Percentiles rank a stretch among this genome's conserved stretches.
These are phyloP conservation scores for Erpobdella octoculata DNA, from an alignment of 2,888 invertebrate species.

Conservation along the genomic window DNA sequence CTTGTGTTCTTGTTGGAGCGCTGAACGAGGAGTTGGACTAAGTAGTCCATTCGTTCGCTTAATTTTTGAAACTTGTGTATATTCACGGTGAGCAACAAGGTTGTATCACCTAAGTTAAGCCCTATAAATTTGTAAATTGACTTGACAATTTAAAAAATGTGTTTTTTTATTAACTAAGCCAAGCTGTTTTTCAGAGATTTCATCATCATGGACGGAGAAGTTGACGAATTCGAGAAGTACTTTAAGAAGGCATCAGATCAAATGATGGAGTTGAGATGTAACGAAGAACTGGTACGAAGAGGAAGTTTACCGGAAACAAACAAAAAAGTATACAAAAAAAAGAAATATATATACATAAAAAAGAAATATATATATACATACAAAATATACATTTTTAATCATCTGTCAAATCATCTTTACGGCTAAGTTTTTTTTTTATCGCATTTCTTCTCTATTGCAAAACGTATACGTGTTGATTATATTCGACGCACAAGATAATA, in stretches of 20 bases:
- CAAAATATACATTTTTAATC: too few relatives aligned
- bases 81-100: too few relatives aligned
- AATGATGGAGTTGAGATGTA: neutral
- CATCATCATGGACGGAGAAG: slow-evolving; percentile 13
- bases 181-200: neutral
- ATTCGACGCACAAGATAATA: too few relatives aligned
- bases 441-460: too few relatives aligned
- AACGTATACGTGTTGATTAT: too few relatives aligned
- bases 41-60: neutral
- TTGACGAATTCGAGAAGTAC: slow-evolving; percentile 30
- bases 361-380: too few relatives aligned
- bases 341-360: too few relatives aligned
- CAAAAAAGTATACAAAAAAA: slow-evolving; percentile 7
- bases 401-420: too few relatives aligned
- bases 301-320: slow-evolving; percentile 7
- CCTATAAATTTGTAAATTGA: neutral
- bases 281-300: neutral
- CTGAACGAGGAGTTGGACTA: neutral
- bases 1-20: neutral
- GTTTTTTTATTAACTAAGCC: too few relatives aligned
- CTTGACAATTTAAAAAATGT: too few relatives aligned
- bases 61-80: neutral
- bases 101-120: too few relatives aligned
- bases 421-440: too few relatives aligned
- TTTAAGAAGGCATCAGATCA: slow-evolving; percentile 23